These are phyloP conservation scores for Varecia variegata DNA, from an alignment of 2,797 vertebrate genomes.

Conservation along the genomic window DNA sequence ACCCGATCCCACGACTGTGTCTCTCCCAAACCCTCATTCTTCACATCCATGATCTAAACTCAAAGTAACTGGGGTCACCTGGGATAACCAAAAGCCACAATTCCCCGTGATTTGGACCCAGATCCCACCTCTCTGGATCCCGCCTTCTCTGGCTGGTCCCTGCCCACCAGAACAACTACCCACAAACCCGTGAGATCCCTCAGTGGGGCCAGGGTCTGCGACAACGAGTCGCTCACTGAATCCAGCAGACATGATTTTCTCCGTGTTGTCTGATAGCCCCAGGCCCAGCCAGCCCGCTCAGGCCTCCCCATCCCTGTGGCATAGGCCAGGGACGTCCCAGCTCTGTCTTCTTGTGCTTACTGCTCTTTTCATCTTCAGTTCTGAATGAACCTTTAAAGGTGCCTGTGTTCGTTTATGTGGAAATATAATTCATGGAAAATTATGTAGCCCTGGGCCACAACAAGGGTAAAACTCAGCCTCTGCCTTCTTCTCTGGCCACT, in stretches of 20 bases:
- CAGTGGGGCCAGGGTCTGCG: rapidly evolving
- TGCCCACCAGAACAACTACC: neutral
- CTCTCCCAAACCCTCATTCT: neutral
- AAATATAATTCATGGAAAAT: neutral
- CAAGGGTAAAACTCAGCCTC: neutral
- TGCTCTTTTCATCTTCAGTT: neutral
- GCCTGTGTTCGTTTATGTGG: neutral
- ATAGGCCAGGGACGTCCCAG: neutral
- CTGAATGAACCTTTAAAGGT: neutral
- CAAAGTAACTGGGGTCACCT: neutral
- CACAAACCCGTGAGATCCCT: neutral
- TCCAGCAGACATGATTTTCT: neutral
- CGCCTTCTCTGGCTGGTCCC: neutral
- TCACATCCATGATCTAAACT: neutral
- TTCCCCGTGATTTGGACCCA: neutral
- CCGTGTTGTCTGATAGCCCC: neutral
- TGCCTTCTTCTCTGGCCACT: neutral
- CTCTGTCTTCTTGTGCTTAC: neutral
- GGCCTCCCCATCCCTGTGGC: neutral
- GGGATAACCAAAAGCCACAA: neutral
- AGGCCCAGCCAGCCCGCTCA: neutral
- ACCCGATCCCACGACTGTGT: neutral
- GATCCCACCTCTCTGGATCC: neutral
- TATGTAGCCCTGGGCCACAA: neutral
- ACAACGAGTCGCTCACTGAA: rapidly evolving